Percentiles rank a stretch among this genome's conserved stretches.
phyloP scores from a whole-genome alignment of 2,113 vertebrate genomes.

The Oreochromis aureus region DNA sequence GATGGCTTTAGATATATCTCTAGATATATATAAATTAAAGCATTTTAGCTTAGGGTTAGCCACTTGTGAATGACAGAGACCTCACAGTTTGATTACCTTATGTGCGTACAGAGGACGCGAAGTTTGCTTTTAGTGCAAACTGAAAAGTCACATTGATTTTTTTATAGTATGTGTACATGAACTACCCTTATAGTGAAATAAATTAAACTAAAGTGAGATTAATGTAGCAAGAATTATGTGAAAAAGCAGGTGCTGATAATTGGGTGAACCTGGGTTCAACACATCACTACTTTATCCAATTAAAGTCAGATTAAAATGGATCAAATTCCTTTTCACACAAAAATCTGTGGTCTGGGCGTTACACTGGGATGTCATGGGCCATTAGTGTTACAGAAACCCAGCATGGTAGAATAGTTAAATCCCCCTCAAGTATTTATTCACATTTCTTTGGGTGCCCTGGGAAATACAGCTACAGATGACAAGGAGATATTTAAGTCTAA shows the following conservation, averaged over 20 bases:
- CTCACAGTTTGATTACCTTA: not conserved
- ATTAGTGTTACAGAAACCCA: conserved; percentile 33
- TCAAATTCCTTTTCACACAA: conserved; percentile 38
- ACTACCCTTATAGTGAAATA: not conserved
- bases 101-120: not conserved
- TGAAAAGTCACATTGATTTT: not conserved
- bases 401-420: conserved; percentile 32
- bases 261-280: not conserved
- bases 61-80: not conserved
- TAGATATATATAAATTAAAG: not conserved
- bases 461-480: conserved; percentile 19
- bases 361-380: not conserved
- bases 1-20: not conserved
- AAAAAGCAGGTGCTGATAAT: not conserved
- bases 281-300: conserved; percentile 22
- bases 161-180: not conserved
- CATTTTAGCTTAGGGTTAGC: not conserved
- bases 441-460: conserved; percentile 23
- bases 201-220: not conserved
- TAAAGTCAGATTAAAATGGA: conserved; percentile 58
- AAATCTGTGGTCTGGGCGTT: not conserved
- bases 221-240: not conserved
- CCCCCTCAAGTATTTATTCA: conserved; percentile 25
- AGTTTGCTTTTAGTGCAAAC: not conserved
- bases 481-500: not conserved